Base-by-base conservation (phyloP, 2,797 vertebrate genomes). In the Apogon talboti region DNA sequence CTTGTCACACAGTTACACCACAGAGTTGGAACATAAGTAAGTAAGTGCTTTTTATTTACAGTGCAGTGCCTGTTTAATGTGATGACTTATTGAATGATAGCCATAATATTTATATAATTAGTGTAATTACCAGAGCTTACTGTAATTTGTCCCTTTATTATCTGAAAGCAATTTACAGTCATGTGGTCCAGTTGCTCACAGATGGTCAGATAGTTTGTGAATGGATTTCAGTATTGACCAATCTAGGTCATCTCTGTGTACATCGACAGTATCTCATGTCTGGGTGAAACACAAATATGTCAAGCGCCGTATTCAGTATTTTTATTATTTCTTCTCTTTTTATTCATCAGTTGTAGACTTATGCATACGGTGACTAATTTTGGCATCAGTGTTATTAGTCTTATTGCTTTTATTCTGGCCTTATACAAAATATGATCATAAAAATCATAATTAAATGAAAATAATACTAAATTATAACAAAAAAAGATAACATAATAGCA, bases 171-270 rank as follows among this genome's bases (percentile, higher is more conserved):
- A 13, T 57, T 52, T 47, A 2, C 7, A 62, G n/a, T 40, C 2
- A 6, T 19, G 10, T 7, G 19, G 6, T 50, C 7, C 43, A 41
- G 3, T 19, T 56, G 60, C 51, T 70, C 15, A 53, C 78, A 79
- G 41, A 45, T 53, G 35, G 16, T 66, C 38, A 64, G 12, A 16
- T 30, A 13, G 28, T 49, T 12, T 46, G 35, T 58, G 18, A 73
- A 52, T 21, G 14, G 43, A 55, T 76, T 59, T 83, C 65, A 82
- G 78, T 72, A 46, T 50, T 28, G 44, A 59, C 10, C 11, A 47
- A 76, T 77, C 35, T 83, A 76, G 58, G 74, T 86, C 81, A 81
- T 75, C 42, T 28, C 58, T 67, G 18, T 65, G 42, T 47, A 15
- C 51, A 37, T 56, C 44, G 37, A 41, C 42, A 52, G 47, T 47